Evolutionary conservation across 1,140 invertebrate genomes (phyloP).

Genomic region (Sinella curviseta): DNA sequence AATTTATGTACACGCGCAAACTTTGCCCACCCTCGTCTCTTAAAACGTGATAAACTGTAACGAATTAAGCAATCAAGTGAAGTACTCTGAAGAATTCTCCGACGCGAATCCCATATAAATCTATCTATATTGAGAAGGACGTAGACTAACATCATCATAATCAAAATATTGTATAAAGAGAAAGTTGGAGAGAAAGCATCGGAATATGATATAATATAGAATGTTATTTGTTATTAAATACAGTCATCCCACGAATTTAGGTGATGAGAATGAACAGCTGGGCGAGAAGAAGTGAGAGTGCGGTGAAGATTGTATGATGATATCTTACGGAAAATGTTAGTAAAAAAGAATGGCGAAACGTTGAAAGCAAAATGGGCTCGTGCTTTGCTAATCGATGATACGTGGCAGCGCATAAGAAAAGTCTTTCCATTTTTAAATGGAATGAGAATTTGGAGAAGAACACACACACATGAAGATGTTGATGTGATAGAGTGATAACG

Average conservation of each 20-base stretch:
- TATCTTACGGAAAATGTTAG: neutral
- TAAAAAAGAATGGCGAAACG: neutral
- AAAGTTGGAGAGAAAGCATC: neutral
- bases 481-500: neutral
- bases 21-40: no score
- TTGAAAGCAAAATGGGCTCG: neutral
- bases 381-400: slow-evolving; percentile 19
- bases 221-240: neutral
- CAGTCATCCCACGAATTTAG: neutral
- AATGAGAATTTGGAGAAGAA: neutral
- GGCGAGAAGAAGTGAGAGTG: neutral
- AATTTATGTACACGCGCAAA: no score
- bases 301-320: neutral
- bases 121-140: neutral
- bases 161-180: neutral
- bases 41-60: neutral
- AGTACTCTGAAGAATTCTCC: neutral
- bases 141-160: neutral
- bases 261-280: slow-evolving; percentile 12
- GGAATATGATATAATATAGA: neutral
- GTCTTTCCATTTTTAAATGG: neutral
- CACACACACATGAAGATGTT: neutral
- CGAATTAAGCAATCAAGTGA: slow-evolving; percentile 16
- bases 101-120: neutral
- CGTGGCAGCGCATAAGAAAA: slow-evolving; percentile 7